Percentiles rank a stretch among this genome's conserved stretches.
These are phyloP conservation scores for Tetraneura akinire DNA, from an alignment of 1,140 invertebrate genomes.

Conservation along the genomic window DNA sequence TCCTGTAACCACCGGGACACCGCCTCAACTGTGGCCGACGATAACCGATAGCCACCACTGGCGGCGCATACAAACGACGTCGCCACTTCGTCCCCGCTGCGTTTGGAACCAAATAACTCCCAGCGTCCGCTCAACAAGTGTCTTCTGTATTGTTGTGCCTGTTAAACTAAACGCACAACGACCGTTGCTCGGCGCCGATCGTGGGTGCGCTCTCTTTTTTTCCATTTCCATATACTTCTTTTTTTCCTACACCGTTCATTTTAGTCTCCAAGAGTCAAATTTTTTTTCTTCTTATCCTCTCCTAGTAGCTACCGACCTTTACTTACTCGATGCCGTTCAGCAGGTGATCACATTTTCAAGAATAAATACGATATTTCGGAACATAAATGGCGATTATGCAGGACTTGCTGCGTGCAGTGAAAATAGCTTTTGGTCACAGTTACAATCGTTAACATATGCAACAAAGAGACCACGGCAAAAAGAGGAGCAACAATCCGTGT, in stretches of 20 bases:
- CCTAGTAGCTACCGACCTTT: too few species aligned
- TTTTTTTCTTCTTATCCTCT: too few species aligned
- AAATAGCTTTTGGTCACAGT: too few species aligned
- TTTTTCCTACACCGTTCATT: not conserved
- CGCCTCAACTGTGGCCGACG: not conserved
- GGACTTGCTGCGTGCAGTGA: too few species aligned
- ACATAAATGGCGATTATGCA: too few species aligned
- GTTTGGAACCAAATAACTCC: slow-evolving; percentile 19
- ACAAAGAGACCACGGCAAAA: too few species aligned
- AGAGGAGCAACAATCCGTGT: too few species aligned
- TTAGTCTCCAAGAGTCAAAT: too few species aligned
- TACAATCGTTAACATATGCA: too few species aligned
- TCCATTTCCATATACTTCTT: slow-evolving; percentile 37
- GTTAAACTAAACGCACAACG: slow-evolving; percentile 42
- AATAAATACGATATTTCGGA: too few species aligned
- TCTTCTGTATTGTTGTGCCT: slow-evolving; percentile 45
- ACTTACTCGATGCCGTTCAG: too few species aligned
- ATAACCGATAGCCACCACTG: not conserved
- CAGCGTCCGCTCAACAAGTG: slow-evolving; percentile 40
- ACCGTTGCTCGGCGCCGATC: slow-evolving; percentile 49
- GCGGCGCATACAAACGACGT: slow-evolving; percentile 13
- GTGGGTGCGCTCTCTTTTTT: slow-evolving; percentile 46
- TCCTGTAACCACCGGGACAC: not conserved
- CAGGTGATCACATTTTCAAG: too few species aligned
- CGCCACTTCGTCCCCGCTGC: slow-evolving; percentile 15